phyloP scores from a whole-genome alignment of 2,797 vertebrate genomes.

The Molossus molossus region DNA sequence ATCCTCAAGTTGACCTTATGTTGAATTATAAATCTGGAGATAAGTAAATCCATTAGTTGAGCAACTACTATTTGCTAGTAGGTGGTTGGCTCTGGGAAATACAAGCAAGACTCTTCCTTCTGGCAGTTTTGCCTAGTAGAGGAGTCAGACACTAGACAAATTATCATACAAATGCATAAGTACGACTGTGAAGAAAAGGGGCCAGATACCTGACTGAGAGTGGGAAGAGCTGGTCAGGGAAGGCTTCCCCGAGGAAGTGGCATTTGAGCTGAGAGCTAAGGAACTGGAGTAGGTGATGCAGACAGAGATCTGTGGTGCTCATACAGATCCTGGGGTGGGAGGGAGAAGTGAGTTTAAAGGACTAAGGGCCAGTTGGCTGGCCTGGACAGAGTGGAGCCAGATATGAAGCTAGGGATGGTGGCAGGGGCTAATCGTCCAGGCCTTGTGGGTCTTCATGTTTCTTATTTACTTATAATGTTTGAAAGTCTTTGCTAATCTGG shows the following conservation, averaged over 20 bases:
- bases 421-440: background rate
- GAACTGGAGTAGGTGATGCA: background rate
- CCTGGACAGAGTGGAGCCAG: background rate
- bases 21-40: slow-evolving; percentile 15
- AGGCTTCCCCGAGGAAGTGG: background rate
- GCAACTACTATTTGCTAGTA: background rate
- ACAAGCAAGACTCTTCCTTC: background rate
- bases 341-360: background rate
- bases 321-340: background rate
- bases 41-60: slow-evolving; percentile 23
- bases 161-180: background rate
- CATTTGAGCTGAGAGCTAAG: slow-evolving; percentile 9
- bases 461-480: slow-evolving; percentile 24
- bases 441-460: background rate
- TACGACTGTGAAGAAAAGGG: background rate
- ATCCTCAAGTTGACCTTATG: background rate
- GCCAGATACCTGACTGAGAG: background rate
- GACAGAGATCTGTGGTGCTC: background rate
- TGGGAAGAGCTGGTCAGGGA: background rate
- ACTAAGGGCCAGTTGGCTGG: background rate
- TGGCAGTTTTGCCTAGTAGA: background rate
- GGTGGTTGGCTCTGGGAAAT: background rate
- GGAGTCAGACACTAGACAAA: background rate
- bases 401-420: background rate
- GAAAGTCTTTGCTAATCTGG: slow-evolving; percentile 40